Conservation (phyloP, 2,888 invertebrate species). For the Melinaea marsaeus region DNA sequence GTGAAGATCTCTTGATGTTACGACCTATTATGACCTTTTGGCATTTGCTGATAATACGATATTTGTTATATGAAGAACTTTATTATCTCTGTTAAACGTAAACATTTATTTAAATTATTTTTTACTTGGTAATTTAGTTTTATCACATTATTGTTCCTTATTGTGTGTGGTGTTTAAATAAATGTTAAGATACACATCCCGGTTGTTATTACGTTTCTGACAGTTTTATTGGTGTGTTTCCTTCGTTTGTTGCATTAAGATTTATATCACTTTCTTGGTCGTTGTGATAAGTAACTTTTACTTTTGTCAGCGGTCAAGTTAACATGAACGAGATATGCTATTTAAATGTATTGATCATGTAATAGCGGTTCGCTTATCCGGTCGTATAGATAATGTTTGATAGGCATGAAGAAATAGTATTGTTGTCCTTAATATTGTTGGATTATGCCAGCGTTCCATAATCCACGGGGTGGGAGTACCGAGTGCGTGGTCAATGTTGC, state of each 20-base stretch:
- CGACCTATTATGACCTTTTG: background rate
- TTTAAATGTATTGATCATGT: no score
- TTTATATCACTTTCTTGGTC: conserved; percentile 40
- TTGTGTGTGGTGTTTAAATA: conserved; percentile 36
- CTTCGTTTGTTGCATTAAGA: conserved; percentile 52
- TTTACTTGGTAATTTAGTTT: conserved; percentile 35
- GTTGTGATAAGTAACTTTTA: conserved; percentile 38
- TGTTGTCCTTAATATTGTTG: conserved; percentile 4
- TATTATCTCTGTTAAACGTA: conserved; percentile 27
- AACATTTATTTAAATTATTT: conserved; percentile 27
- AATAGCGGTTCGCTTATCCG: no score
- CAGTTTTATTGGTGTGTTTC: conserved; percentile 43
- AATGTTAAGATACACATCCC: conserved; percentile 32
- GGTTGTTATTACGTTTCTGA: conserved; percentile 35
- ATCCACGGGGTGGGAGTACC: conserved; percentile 21
- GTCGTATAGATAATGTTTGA: no score
- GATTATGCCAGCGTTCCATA: conserved; percentile 15
- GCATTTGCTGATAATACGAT: background rate
- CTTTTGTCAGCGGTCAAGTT: conserved; percentile 40
- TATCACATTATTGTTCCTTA: conserved; percentile 42
- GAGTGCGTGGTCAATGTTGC: conserved; percentile 49
- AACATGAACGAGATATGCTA: background rate
- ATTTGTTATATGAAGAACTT: conserved; percentile 22
- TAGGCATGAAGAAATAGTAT: no score
- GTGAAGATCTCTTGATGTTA: conserved; percentile 1